Base-by-base conservation (phyloP, 2,113 vertebrate genomes). In the Ploceus nigricollis region DNA sequence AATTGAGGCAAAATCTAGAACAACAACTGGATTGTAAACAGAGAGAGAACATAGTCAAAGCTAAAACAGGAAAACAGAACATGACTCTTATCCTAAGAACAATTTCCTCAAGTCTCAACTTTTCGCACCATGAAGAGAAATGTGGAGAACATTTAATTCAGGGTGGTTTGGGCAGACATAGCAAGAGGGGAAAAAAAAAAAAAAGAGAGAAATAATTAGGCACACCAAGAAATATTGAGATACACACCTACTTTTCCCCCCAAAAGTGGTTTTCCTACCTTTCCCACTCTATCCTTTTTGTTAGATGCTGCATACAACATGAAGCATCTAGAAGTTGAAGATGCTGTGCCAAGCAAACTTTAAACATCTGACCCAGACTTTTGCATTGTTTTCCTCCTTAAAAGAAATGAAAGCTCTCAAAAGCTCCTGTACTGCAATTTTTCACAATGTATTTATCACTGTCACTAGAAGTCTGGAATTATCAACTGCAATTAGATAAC, bases 131-230 rank as follows among this genome's bases (percentile, higher is more conserved):
- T 47, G 11, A 71, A 58, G 13, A 37, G 15, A 69, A 81, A 71
- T 40, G 17, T 1, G 1, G 25, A 57, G 69, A 82, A 60, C 13
- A 33, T 10, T 65, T 39, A 76, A 79, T 79, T 82, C 13, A 45
- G 24, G 8, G 23, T 90, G 12, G 6, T 56, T 27, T 95, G 27
- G 7, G 6, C n/a, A 89, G 24, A 42, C 11, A 58, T 6, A 76
- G 20, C 5, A 82, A 50, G 5, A 15, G 2, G 1, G 1, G 37
- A 42, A 44, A 21, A 12, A 1, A 14, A 24, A 21, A 20, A n/a
- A 35, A 23, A 25, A 16, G 6, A 30, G 2, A 64, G 0, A 72
- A 61, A 12, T 21, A 42, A 60, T 23, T 37, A 77, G n/a, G 21
- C 16, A 58, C 4, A 24, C 14, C 23, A 71, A 92, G 30, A 75